A percentile compares a stretch with the other conserved stretches of the same genome.
phyloP scores from a whole-genome alignment of 2,797 vertebrate genomes.

The Thripadectes ignobilis region DNA sequence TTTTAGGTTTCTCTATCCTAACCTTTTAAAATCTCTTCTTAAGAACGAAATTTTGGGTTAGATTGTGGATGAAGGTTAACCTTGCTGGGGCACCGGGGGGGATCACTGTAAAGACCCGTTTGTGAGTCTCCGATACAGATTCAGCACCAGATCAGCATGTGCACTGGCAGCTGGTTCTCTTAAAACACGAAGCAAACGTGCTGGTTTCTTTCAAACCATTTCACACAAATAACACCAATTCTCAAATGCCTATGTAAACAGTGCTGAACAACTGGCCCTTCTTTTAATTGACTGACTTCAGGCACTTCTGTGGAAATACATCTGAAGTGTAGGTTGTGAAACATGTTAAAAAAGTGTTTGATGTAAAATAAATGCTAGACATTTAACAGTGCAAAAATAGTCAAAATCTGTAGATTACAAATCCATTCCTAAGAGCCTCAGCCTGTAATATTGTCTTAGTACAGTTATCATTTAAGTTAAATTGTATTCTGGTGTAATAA shows the following conservation, averaged over 20 bases:
- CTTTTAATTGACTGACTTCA: constrained; percentile 64
- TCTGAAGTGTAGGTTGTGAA: constrained; percentile 75
- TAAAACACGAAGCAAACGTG: not conserved
- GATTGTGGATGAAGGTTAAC: not conserved
- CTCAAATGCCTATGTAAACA: constrained; percentile 14
- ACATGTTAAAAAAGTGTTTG: constrained; percentile 73
- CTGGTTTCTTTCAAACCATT: not conserved
- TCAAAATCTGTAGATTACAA: constrained; percentile 67
- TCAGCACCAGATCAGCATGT: not conserved
- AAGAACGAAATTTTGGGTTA: not conserved
- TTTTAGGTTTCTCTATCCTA: not conserved
- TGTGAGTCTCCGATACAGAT: not conserved
- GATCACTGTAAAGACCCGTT: not conserved
- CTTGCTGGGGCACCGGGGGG: not conserved
- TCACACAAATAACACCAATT: not conserved
- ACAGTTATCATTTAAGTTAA: constrained; percentile 62
- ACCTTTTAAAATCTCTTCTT: not conserved
- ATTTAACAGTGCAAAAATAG: constrained; percentile 73
- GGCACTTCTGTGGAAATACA: constrained; percentile 61
- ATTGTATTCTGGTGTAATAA: constrained; percentile 69
- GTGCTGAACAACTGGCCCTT: constrained; percentile 48
- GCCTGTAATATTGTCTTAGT: constrained; percentile 73
- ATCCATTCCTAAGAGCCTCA: constrained; percentile 69
- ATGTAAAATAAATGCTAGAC: constrained; percentile 76
- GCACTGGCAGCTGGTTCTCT: not conserved